Conservation (phyloP, 2,113 vertebrate species). For the Nyctereutes procyonoides region DNA sequence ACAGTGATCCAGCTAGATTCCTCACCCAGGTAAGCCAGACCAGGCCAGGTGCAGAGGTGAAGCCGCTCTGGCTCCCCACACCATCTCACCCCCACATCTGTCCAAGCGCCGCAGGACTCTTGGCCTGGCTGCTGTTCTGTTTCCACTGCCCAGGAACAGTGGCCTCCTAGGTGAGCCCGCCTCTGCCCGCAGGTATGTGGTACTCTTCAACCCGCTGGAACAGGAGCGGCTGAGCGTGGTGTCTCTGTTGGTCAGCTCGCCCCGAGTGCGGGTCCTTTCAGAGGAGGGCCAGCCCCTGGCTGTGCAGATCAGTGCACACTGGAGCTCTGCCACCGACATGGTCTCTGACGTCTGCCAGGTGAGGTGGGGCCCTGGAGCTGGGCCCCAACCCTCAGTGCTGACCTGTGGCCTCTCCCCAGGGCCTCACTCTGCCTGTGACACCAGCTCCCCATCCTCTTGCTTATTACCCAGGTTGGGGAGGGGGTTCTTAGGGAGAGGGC, state of each 20-base stretch:
- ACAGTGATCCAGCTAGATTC: conserved; percentile 92
- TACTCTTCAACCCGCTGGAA: conserved; percentile 95
- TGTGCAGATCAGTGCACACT: conserved; percentile 91
- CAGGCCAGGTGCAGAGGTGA: neutral
- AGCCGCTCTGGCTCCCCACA: accelerated
- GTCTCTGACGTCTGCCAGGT: conserved; percentile 93
- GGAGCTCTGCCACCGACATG: conserved; percentile 90
- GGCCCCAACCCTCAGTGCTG: neutral
- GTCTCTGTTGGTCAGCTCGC: conserved; percentile 91
- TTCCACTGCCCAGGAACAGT: accelerated
- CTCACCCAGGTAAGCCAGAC: conserved; percentile 89
- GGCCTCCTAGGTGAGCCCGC: neutral
- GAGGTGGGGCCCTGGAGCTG: neutral
- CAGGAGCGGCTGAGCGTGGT: conserved; percentile 94
- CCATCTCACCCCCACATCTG: accelerated
- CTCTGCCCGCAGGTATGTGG: conserved; percentile 89
- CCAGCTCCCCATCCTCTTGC: too few species aligned
- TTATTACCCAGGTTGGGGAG: neutral
- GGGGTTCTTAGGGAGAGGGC: neutral
- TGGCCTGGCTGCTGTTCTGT: neutral
- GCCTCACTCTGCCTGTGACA: neutral
- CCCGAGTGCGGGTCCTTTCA: conserved; percentile 89
- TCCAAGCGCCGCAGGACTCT: neutral
- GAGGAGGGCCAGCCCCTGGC: conserved; percentile 95
- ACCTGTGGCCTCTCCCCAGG: accelerated